Percentiles rank a stretch among this genome's conserved stretches.
These are phyloP conservation scores for Phocoena phocoena DNA, from an alignment of 2,113 vertebrate genomes.

Conservation along the genomic window DNA sequence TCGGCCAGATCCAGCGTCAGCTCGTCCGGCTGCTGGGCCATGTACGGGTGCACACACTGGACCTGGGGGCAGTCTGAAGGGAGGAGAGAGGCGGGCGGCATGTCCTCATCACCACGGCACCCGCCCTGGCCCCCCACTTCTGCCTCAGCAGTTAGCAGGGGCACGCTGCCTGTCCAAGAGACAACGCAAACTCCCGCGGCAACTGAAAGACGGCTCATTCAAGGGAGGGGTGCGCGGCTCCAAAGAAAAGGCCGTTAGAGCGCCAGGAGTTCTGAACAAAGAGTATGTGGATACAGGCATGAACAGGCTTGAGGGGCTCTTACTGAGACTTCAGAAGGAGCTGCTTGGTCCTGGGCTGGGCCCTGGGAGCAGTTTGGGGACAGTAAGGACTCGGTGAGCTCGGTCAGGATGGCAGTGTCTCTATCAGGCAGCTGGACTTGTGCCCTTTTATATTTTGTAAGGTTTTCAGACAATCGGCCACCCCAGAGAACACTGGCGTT, in stretches of 20 bases:
- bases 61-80: conserved; percentile 94
- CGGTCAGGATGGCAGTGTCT: background rate
- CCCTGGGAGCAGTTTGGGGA: background rate
- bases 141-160: background rate
- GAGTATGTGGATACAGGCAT: fast-evolving
- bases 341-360: background rate
- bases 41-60: conserved; percentile 95
- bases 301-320: fast-evolving
- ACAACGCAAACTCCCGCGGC: fast-evolving
- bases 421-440: background rate
- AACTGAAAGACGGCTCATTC: background rate
- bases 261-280: background rate
- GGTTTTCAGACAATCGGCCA: background rate
- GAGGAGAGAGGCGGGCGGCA: background rate
- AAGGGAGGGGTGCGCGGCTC: background rate
- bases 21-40: conserved; percentile 95
- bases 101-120: fast-evolving
- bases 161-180: too few species aligned
- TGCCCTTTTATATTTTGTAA: fast-evolving
- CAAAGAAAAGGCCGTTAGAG: background rate
- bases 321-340: background rate
- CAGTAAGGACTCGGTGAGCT: fast-evolving
- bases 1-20: conserved; percentile 96
- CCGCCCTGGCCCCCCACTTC: fast-evolving
- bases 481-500: background rate